phyloP scores from a whole-genome alignment of 2,797 vertebrate species.

The Pangasius djambal region DNA sequence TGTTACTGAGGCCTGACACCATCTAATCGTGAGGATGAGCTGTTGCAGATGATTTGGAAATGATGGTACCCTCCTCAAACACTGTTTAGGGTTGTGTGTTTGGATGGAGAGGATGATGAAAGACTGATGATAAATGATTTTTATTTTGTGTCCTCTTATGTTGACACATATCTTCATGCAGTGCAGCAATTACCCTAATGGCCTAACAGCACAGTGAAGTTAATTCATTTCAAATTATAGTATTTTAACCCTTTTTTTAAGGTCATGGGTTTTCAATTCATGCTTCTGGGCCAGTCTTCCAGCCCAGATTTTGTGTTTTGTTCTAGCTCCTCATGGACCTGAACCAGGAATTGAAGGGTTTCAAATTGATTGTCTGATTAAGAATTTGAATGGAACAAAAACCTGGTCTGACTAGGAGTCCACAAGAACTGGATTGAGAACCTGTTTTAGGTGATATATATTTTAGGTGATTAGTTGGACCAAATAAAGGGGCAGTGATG shows the following conservation, averaged over 20 bases:
- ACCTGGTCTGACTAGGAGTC: background rate
- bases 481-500: background rate
- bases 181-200: background rate
- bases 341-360: background rate
- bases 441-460: background rate
- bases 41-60: conserved; percentile 19
- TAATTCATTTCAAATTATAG: background rate
- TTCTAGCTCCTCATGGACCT: background rate
- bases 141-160: background rate
- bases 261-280: background rate
- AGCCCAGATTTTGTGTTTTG: background rate
- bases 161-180: background rate
- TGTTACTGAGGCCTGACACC: conserved; percentile 15
- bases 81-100: conserved; percentile 17
- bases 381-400: background rate
- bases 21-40: conserved; percentile 34
- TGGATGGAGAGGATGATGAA: conserved; percentile 37
- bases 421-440: background rate
- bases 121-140: conserved; percentile 18
- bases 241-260: background rate
- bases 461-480: background rate
- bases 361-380: background rate
- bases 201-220: background rate
- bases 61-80: conserved; percentile 9
- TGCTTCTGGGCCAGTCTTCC: background rate